Conservation (phyloP, 2,888 invertebrate genomes). For the Apocheima hispidaria region DNA sequence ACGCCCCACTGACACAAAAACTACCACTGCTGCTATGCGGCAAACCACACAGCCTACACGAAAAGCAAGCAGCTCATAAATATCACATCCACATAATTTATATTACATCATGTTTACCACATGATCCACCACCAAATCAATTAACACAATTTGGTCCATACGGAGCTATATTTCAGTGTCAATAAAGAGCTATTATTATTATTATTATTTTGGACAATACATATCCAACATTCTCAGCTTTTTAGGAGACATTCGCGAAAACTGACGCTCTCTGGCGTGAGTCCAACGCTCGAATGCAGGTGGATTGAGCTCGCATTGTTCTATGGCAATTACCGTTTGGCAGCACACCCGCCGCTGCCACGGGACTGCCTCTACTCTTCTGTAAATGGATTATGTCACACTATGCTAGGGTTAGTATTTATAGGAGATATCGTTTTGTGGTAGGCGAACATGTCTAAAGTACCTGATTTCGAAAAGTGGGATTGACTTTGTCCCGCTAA, state of each 20-base stretch:
- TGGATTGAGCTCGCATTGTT: constrained; percentile 38
- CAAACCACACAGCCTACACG: not conserved
- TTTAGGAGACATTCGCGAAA: constrained; percentile 18
- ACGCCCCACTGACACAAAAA: no score
- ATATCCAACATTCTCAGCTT: constrained; percentile 8
- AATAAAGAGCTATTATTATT: no score
- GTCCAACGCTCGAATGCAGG: constrained; percentile 63
- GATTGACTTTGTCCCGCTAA: not conserved
- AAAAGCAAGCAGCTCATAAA: not conserved
- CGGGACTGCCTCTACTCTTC: not conserved
- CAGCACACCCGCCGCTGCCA: constrained; percentile 8
- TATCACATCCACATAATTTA: not conserved
- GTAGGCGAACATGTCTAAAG: not conserved
- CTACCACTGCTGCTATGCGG: not conserved
- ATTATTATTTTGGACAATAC: not conserved
- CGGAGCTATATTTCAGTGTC: no score
- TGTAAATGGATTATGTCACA: constrained; percentile 24
- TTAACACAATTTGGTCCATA: no score
- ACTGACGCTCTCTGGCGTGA: constrained; percentile 49
- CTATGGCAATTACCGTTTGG: constrained; percentile 24
- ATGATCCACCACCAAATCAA: no score
- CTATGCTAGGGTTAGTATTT: not conserved
- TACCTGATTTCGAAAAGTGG: not conserved
- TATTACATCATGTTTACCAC: no score
- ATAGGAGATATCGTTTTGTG: not conserved